Evolutionary conservation across 2,113 vertebrate genomes (phyloP).

Genomic region (Hiodon tergisus): DNA sequence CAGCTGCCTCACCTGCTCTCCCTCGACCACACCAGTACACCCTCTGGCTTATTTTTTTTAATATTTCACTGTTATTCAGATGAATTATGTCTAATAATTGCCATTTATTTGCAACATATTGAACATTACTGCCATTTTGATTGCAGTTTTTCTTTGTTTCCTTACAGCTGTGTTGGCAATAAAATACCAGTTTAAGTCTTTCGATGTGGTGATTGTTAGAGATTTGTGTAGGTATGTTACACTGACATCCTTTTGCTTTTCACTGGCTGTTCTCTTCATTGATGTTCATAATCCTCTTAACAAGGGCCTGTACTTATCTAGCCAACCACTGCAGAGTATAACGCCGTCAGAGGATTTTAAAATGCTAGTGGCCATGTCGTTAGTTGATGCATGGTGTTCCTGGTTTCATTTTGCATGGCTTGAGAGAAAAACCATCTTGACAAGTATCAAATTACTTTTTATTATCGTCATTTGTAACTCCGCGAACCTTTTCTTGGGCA

Average conservation of each 20-base stretch:
- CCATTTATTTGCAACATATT: constrained; percentile 19
- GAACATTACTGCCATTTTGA: constrained; percentile 39
- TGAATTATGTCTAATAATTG: no score
- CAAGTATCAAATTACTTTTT: not conserved
- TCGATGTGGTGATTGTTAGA: constrained; percentile 30
- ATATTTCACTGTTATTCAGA: not conserved
- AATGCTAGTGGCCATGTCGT: constrained; percentile 16
- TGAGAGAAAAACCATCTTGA: not conserved
- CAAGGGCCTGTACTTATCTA: constrained; percentile 23
- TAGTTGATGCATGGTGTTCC: constrained; percentile 17
- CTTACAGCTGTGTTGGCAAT: constrained; percentile 29
- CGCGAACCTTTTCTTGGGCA: no score
- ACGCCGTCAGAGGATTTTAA: constrained; percentile 23
- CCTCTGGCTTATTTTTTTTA: not conserved
- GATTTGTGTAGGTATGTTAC: constrained; percentile 30
- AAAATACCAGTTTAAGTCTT: constrained; percentile 40
- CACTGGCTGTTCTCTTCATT: constrained; percentile 28
- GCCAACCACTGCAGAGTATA: constrained; percentile 18
- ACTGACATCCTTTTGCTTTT: constrained; percentile 22
- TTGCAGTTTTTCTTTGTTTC: constrained; percentile 19
- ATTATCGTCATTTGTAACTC: no score
- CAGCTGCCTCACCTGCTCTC: not conserved
- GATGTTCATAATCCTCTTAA: constrained; percentile 35
- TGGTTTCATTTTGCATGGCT: not conserved
- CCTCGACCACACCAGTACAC: not conserved